Evolutionary conservation across 2,888 invertebrate genomes (phyloP).

Genomic region (Synergus umbraculus): DNA sequence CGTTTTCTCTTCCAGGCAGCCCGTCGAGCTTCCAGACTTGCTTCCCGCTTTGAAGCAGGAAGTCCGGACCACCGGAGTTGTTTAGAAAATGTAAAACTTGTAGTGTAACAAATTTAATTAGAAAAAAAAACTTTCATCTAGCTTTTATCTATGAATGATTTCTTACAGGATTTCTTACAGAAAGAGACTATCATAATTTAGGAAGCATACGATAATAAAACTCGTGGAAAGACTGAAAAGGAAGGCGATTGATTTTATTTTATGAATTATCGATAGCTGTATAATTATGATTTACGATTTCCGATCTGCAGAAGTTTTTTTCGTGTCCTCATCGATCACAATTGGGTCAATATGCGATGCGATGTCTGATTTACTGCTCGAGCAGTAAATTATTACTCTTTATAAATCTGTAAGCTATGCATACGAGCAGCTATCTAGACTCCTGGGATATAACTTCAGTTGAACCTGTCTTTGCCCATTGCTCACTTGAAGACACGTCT

Average conservation of each 20-base stretch:
- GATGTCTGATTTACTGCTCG: background rate
- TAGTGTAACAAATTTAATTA: background rate
- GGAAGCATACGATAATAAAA: no score
- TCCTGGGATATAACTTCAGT: conserved; percentile 31
- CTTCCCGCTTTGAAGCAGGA: background rate
- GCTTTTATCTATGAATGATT: background rate
- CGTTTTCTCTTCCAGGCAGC: conserved; percentile 20
- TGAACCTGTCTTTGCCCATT: conserved; percentile 17
- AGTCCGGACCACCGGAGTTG: conserved; percentile 32
- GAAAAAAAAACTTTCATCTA: background rate
- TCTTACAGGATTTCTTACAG: background rate
- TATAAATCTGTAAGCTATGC: conserved; percentile 15
- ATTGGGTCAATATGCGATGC: background rate
- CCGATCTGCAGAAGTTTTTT: no score
- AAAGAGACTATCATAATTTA: background rate
- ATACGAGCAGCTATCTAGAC: conserved; percentile 13
- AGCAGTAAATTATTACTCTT: conserved; percentile 30
- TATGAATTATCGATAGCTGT: no score
- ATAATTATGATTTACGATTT: no score
- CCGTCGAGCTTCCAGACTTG: background rate
- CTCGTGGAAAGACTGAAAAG: no score
- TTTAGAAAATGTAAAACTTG: conserved; percentile 4
- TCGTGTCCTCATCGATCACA: no score
- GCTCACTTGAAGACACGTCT: conserved; percentile 32
- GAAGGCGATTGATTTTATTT: no score